phyloP scores from a whole-genome alignment of 2,113 vertebrate genomes.

The Cariama cristata region DNA sequence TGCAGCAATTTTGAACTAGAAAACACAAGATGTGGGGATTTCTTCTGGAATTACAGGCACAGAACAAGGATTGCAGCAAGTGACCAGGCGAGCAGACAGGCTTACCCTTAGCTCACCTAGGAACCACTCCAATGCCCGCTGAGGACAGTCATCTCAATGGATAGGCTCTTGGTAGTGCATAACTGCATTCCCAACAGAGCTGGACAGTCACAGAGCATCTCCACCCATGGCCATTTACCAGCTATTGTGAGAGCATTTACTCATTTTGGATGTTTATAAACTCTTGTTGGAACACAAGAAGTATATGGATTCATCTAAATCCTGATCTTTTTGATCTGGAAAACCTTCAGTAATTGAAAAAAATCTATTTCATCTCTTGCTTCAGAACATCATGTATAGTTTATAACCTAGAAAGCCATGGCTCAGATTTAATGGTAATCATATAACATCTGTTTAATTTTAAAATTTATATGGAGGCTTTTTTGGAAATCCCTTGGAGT shows the following conservation, averaged over 20 bases:
- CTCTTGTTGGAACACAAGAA: constrained; percentile 40
- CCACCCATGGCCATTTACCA: neutral
- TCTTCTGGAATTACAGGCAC: neutral
- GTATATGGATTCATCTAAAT: constrained; percentile 61
- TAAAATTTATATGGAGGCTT: constrained; percentile 83
- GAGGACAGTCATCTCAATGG: neutral
- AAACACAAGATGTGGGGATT: neutral
- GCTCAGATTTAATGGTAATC: constrained; percentile 82
- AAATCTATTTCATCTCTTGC: constrained; percentile 71
- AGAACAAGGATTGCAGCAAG: neutral
- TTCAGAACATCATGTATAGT: constrained; percentile 73
- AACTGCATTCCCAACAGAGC: neutral
- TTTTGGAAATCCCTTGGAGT: constrained; percentile 78
- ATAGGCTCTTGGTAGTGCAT: neutral
- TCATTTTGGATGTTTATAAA: constrained; percentile 60
- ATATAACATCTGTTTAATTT: constrained; percentile 88
- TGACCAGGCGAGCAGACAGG: neutral
- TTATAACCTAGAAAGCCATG: constrained; percentile 74
- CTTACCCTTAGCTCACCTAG: neutral
- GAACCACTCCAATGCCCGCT: neutral
- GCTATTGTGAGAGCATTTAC: constrained; percentile 58
- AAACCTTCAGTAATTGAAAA: constrained; percentile 71
- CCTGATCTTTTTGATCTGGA: constrained; percentile 73
- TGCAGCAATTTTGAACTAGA: neutral
- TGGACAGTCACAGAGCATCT: neutral